Conservation (phyloP, 1,140 invertebrate species). For the Macrobrachium rosenbergii region DNA sequence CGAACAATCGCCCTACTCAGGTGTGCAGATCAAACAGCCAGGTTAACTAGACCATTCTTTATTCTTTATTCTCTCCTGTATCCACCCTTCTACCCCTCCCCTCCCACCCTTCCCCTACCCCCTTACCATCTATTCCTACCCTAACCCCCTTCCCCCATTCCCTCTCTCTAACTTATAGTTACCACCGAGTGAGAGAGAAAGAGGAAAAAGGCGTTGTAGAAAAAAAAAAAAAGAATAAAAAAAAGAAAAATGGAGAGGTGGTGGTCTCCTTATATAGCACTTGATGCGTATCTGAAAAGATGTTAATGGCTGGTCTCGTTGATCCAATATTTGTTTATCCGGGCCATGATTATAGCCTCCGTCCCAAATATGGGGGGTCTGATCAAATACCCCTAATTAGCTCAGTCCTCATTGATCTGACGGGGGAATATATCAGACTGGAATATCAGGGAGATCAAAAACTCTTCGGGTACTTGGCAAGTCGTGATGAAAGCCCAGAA, state of each 20-base stretch:
- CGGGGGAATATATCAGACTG: constrained; percentile 3
- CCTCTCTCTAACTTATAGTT: no score
- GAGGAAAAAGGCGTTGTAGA: not conserved
- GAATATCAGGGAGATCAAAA: not conserved
- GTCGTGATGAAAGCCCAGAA: not conserved
- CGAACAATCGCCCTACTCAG: not conserved
- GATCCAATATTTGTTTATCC: constrained; percentile 49
- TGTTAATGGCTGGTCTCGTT: constrained; percentile 23
- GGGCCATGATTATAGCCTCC: constrained; percentile 30
- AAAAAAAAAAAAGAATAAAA: not conserved
- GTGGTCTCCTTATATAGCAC: constrained; percentile 5
- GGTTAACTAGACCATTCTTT: not conserved
- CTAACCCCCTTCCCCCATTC: no score
- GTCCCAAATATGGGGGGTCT: constrained; percentile 45
- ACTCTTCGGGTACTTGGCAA: not conserved
- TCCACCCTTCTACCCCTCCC: no score
- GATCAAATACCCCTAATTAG: constrained; percentile 37
- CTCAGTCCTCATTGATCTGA: constrained; percentile 1
- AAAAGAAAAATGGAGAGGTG: constrained; percentile 7
- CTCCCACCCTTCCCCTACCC: no score
- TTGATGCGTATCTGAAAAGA: constrained; percentile 1
- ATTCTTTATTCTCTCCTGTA: not conserved
- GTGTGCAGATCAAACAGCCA: constrained; percentile 20
- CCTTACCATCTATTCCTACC: no score
- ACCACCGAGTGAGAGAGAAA: constrained; percentile 3